Evolutionary conservation across 1,140 invertebrate genomes (phyloP).

Genomic region (Zaprionus tsacasi): DNA sequence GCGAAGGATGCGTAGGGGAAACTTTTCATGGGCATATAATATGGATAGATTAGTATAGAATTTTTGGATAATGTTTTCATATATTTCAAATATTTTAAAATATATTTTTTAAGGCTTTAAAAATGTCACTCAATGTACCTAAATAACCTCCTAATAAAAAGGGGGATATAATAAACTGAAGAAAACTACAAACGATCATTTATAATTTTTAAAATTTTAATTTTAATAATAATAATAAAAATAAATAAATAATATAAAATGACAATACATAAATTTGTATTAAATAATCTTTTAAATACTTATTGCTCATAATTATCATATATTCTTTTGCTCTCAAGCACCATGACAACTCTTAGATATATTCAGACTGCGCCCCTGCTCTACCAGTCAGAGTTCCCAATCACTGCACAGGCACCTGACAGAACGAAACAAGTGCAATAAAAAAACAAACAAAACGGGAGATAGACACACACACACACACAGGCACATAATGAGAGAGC

Average conservation of each 20-base stretch:
- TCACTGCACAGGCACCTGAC: background rate
- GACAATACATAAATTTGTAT: no score
- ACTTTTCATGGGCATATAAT: no score
- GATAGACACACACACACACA: conserved; percentile 14
- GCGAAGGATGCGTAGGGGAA: background rate
- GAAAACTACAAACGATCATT: no score
- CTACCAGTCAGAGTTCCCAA: conserved; percentile 19
- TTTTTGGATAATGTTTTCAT: no score
- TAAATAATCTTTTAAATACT: no score
- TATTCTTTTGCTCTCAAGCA: background rate
- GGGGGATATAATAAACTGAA: background rate
- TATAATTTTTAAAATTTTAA: no score
- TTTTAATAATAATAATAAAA: no score
- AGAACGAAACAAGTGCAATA: conserved; percentile 31
- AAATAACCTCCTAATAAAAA: background rate
- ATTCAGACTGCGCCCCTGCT: background rate
- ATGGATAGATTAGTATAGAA: no score
- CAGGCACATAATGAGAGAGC: background rate
- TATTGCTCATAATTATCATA: no score
- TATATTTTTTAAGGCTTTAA: background rate
- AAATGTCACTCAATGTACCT: background rate
- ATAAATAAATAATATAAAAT: no score
- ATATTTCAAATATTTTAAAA: background rate
- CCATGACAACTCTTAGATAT: background rate
- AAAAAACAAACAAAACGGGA: conserved; percentile 14